phyloP scores from a whole-genome alignment of 2,888 invertebrate species.

The Trissoscelio sp. region DNA sequence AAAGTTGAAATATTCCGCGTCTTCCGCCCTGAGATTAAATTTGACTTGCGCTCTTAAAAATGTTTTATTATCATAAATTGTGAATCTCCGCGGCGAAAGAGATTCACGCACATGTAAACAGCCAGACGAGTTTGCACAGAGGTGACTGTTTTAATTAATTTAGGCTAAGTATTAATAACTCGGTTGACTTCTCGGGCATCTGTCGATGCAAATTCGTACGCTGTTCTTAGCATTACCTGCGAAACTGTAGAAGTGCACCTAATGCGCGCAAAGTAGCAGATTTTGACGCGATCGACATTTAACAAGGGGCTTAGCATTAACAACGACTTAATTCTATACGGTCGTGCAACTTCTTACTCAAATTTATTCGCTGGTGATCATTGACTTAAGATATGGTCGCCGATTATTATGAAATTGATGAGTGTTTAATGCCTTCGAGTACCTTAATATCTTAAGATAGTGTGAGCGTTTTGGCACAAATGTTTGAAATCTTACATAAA shows the following conservation, averaged over 20 bases:
- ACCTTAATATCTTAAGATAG: too few relatives aligned
- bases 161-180: slow-evolving; percentile 49
- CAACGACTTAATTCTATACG: slow-evolving; percentile 22
- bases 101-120: slow-evolving; percentile 45
- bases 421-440: too few relatives aligned
- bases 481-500: too few relatives aligned
- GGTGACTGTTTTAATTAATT: slow-evolving; percentile 47
- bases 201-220: background rate
- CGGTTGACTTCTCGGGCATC: slow-evolving; percentile 12
- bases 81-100: slow-evolving; percentile 6
- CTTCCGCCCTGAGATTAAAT: slow-evolving; percentile 51
- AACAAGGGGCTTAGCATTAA: slow-evolving; percentile 39
- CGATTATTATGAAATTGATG: too few relatives aligned
- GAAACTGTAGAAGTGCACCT: slow-evolving; percentile 14
- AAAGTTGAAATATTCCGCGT: slow-evolving; percentile 54
- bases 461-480: too few relatives aligned
- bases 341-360: background rate
- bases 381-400: too few relatives aligned
- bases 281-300: slow-evolving; percentile 39
- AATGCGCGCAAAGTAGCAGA: slow-evolving; percentile 26
- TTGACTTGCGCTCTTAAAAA: slow-evolving; percentile 51
- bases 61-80: slow-evolving; percentile 59
- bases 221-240: background rate
- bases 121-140: slow-evolving; percentile 2
- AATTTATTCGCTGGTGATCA: too few relatives aligned